A percentile compares a stretch with the other conserved stretches of the same genome.
phyloP scores from a whole-genome alignment of 2,888 invertebrate species.

The Colletes collaris region DNA sequence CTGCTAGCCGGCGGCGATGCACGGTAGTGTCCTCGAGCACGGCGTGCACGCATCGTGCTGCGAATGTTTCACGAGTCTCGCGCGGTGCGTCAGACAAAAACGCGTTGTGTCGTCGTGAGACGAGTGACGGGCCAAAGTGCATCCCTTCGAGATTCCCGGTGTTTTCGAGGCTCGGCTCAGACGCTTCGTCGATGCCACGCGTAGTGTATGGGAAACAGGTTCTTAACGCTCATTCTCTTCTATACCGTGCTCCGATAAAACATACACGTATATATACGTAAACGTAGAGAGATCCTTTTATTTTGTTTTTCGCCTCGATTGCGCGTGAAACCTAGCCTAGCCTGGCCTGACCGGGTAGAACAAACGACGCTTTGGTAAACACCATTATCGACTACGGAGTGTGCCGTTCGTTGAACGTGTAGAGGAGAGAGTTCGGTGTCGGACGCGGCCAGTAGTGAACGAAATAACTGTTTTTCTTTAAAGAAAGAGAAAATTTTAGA shows the following conservation, averaged over 20 bases:
- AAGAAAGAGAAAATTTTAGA: too few relatives aligned
- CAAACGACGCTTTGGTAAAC: slow-evolving; percentile 53
- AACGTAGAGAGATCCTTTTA: slow-evolving; percentile 33
- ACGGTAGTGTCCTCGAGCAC: slow-evolving; percentile 72
- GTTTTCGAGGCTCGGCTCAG: slow-evolving; percentile 66
- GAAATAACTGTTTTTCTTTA: too few relatives aligned
- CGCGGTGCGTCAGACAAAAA: slow-evolving; percentile 69
- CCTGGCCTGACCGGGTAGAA: slow-evolving; percentile 31
- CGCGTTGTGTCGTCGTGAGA: slow-evolving; percentile 67
- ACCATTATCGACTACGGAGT: slow-evolving; percentile 47
- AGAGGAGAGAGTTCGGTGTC: slow-evolving; percentile 21
- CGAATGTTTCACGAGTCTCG: slow-evolving; percentile 70
- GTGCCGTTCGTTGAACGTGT: slow-evolving; percentile 39
- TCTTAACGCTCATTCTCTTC: slow-evolving; percentile 61
- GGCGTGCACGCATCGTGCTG: slow-evolving; percentile 73
- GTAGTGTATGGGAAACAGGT: slow-evolving; percentile 73
- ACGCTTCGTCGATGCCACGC: slow-evolving; percentile 65
- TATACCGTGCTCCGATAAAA: slow-evolving; percentile 8
- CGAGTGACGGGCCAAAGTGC: slow-evolving; percentile 68
- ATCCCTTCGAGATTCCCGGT: slow-evolving; percentile 63
- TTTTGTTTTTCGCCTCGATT: slow-evolving; percentile 37
- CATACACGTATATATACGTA: not conserved
- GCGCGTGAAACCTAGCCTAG: slow-evolving; percentile 28
- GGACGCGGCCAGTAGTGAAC: slow-evolving; percentile 19
- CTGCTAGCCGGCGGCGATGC: slow-evolving; percentile 68